Conservation (phyloP, 2,113 vertebrate genomes). For the human (Homo sapiens) region GRCh38 chr9:79986001-79986500, state of each 20-base stretch:
- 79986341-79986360: neutral
- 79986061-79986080: slow-evolving; percentile 84
- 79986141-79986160: slow-evolving; percentile 46
- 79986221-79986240: neutral
- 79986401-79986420: neutral
- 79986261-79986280: slow-evolving; percentile 68
- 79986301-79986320: slow-evolving; percentile 49
- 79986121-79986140: slow-evolving; percentile 67
- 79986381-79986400: neutral
- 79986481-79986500: neutral
- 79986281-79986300: slow-evolving; percentile 46
- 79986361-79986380: neutral
- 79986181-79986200: neutral
- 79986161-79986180: neutral
- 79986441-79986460: neutral
- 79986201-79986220: neutral
- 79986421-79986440: neutral
- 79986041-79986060: slow-evolving; percentile 86
- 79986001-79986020: slow-evolving; percentile 85
- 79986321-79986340: slow-evolving; percentile 1
- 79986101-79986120: slow-evolving; percentile 76
- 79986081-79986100: slow-evolving; percentile 82
- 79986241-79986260: neutral
- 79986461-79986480: neutral
- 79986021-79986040: slow-evolving; percentile 87